These are phyloP conservation scores for Selenia dentaria DNA, from an alignment of 2,888 invertebrate genomes.

Conservation along the genomic window DNA sequence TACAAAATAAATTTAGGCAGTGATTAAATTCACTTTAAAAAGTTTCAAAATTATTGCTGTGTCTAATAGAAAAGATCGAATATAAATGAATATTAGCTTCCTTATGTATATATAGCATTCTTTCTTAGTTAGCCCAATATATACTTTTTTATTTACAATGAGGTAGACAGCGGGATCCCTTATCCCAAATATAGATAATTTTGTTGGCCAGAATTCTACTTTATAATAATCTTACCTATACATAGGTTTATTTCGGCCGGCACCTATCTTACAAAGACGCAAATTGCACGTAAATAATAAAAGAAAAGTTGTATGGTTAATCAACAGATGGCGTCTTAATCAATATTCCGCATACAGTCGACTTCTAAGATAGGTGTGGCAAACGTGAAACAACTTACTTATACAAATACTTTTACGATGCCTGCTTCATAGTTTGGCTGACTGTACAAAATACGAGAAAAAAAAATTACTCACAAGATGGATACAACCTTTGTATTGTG, in stretches of 20 bases:
- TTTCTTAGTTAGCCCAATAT: slow-evolving; percentile 75
- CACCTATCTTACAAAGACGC: slow-evolving; percentile 11
- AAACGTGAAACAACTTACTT: slow-evolving; percentile 15
- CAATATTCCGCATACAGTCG: background rate
- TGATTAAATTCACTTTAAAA: slow-evolving; percentile 39
- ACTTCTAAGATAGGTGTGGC: slow-evolving; percentile 24
- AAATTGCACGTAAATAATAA: background rate
- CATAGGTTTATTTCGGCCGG: slow-evolving; percentile 22
- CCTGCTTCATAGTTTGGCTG: slow-evolving; percentile 25
- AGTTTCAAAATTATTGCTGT: slow-evolving; percentile 68
- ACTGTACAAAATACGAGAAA: slow-evolving; percentile 27
- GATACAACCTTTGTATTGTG: slow-evolving; percentile 33
- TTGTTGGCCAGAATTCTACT: slow-evolving; percentile 62
- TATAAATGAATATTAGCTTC: slow-evolving; percentile 57
- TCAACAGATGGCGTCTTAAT: slow-evolving; percentile 27
- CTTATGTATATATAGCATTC: slow-evolving; percentile 47
- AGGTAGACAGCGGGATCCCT: slow-evolving; percentile 73
- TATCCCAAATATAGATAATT: slow-evolving; percentile 61
- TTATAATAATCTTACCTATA: slow-evolving; percentile 26
- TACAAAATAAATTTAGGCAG: slow-evolving; percentile 40
- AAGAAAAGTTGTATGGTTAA: slow-evolving; percentile 10
- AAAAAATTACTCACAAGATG: slow-evolving; percentile 25
- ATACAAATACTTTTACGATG: slow-evolving; percentile 25
- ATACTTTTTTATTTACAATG: slow-evolving; percentile 74
- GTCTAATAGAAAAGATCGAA: slow-evolving; percentile 49